phyloP scores from a whole-genome alignment of 1,140 invertebrate genomes.

The Scaptomyza graminum region DNA sequence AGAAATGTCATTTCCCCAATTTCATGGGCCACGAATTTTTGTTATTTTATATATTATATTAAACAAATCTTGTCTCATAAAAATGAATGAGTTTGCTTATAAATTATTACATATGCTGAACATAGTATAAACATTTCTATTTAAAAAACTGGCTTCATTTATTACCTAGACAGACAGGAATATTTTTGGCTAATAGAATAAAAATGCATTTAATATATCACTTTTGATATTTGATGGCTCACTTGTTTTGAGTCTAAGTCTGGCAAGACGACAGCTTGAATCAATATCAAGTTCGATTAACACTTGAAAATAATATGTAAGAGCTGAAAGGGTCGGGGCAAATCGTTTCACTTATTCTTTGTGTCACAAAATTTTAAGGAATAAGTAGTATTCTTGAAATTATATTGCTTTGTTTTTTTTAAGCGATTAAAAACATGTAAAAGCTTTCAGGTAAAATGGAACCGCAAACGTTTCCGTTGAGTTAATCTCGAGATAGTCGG shows the following conservation, averaged over 20 bases:
- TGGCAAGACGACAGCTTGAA: background rate
- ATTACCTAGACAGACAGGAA: background rate
- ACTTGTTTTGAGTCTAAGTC: background rate
- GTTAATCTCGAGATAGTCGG: background rate
- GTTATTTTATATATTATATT: constrained; percentile 8
- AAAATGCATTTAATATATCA: background rate
- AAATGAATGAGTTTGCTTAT: background rate
- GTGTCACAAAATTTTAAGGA: background rate
- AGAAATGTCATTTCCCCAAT: background rate
- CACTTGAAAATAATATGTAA: background rate
- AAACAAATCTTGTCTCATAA: background rate
- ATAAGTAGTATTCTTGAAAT: too few relatives aligned
- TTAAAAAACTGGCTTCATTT: background rate
- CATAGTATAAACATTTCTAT: too few relatives aligned
- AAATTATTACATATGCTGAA: too few relatives aligned
- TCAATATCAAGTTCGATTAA: background rate
- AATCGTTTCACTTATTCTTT: background rate
- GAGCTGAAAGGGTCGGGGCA: too few relatives aligned
- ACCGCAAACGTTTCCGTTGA: background rate
- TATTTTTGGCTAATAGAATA: background rate
- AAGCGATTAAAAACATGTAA: background rate
- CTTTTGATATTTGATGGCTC: background rate
- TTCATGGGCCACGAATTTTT: constrained; percentile 18
- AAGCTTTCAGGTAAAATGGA: background rate
- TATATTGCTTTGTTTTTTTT: too few relatives aligned